Evolutionary conservation across 2,113 vertebrate species (phyloP), one percentile per base, ranked within the genome.

Genomic region (Pituophis catenifer): DNA sequence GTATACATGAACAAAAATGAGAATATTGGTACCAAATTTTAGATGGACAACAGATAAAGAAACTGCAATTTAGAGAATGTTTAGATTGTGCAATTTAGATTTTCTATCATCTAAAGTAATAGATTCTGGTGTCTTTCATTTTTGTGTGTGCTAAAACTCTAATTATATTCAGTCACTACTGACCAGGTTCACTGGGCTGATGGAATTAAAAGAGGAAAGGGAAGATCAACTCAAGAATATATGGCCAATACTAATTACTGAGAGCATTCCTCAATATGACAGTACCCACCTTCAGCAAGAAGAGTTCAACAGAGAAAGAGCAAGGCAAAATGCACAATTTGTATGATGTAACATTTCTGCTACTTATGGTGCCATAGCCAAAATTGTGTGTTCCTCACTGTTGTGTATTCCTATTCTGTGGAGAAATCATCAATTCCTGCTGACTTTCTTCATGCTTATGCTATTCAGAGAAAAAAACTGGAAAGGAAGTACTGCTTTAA

Each of bases 401-500:
- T 70, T 70, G 29, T 70, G 65, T 33, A 70, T 17, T 13, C 5
- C 65, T 15, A 7, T 33, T 17, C 29, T 70, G 29, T 70, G 29
- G 13, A 33, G 65, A 70, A 70, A 70, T 70, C 65, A 70, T 11
- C 29, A 15, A 17, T n/a, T 70, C 29, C 65, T 70, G 91, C 65
- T 95, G 94, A 92, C 93, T 96, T 97, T 8, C 8, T 94, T 94
- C 91, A 94, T 90, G 93, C 90, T 96, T 93, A 93, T 93, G 62
- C 50, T 92, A 90, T 95, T 94, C 89, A 90, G 10, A 26, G 26
- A 21, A 62, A 5, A 85, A 50, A 48, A 23, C 3, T 81, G 10
- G 48, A n/a, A 21, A 15, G 29, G 19, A 15, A 70, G 75, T 8
- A 24, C 23, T 89, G 55, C 54, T 85, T 86, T 89, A 65, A 62